Base-by-base conservation (phyloP, 1,140 invertebrate species). In the Apis florea region DNA sequence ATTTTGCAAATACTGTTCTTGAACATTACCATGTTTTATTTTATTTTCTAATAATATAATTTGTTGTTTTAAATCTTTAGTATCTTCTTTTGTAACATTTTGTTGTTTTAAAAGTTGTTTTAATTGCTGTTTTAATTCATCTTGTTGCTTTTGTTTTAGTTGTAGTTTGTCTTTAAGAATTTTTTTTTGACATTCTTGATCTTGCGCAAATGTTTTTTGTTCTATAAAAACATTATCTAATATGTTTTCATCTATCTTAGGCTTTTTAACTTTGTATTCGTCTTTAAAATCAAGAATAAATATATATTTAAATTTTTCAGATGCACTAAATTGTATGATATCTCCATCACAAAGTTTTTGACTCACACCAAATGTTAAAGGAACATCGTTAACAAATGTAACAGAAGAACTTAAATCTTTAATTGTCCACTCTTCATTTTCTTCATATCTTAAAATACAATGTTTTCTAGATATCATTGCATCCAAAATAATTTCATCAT, bases 381-480 rank as follows among this genome's bases (percentile, higher is more conserved):
- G 87, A 40, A 79, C n/a, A 11, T 91, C 89, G 86, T 95, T 95
- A 8, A 95, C 69, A 47, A 92, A 88, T 19, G 95, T 95, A 72
- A 92, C 89, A 81, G 91, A 93, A 12, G 93, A 91, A 84, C 95
- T 95, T n/a, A 93, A 79, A 68, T 95, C 93, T 31, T 87, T 91
- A 49, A 93, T 88, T 0, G 68, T 77, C 93, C 93, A 93, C 15
- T 92, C 84, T 1, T 90, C 84, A 53, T 92, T 83, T 54, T 88
- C 77, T 73, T 88, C 84, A 51, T 92, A 92, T 83, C 86, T 92
- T 21, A 95, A 83, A 11, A 91, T 83, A 79, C 95, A 95, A 68
- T 95, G 95, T 58, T 90, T 93, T 84, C 95, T 89, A 15, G 95
- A 95, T 87, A 95, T 94, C 0, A 89, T 83, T n/a, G 94, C 40